phyloP scores from a whole-genome alignment of 1,140 invertebrate genomes.

The Procambarus clarkii region DNA sequence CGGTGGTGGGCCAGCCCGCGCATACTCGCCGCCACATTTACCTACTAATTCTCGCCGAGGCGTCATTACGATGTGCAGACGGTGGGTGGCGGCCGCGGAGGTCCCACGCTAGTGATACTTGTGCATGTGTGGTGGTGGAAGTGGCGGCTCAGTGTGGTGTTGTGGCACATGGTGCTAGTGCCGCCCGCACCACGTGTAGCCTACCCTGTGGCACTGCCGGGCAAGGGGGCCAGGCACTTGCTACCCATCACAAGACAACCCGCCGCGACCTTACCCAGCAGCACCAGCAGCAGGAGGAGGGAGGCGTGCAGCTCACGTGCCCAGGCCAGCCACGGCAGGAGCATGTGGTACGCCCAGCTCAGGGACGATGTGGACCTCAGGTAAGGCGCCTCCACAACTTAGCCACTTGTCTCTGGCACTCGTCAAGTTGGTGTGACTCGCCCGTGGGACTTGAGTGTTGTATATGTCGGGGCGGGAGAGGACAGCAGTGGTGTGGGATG shows the following conservation, averaged over 20 bases:
- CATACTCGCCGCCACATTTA: slow-evolving; percentile 72
- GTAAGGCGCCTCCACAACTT: slow-evolving; percentile 28
- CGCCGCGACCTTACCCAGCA: slow-evolving; percentile 6
- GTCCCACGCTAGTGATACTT: slow-evolving; percentile 69
- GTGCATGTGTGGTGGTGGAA: slow-evolving; percentile 65
- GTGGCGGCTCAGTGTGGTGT: slow-evolving; percentile 61
- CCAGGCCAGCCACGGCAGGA: slow-evolving; percentile 63
- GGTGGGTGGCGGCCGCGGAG: slow-evolving; percentile 67
- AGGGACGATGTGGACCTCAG: slow-evolving; percentile 68
- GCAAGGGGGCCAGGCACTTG: slow-evolving; percentile 54
- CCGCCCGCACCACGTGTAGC: slow-evolving; percentile 48
- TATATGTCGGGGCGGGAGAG: neutral
- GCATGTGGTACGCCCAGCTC: slow-evolving; percentile 62
- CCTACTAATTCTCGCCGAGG: slow-evolving; percentile 72
- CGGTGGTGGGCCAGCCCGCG: slow-evolving; percentile 70
- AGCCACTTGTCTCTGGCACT: neutral
- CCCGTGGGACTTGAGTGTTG: neutral
- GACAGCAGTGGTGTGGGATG: neutral
- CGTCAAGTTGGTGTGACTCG: slow-evolving; percentile 6
- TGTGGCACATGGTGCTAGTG: slow-evolving; percentile 68
- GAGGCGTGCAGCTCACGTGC: slow-evolving; percentile 64
- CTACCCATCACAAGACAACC: slow-evolving; percentile 29
- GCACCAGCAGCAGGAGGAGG: slow-evolving; percentile 26
- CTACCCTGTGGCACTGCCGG: slow-evolving; percentile 65
- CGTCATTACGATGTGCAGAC: slow-evolving; percentile 71